Base-by-base conservation (phyloP, 2,113 vertebrate species). In the Narcine bancroftii region DNA sequence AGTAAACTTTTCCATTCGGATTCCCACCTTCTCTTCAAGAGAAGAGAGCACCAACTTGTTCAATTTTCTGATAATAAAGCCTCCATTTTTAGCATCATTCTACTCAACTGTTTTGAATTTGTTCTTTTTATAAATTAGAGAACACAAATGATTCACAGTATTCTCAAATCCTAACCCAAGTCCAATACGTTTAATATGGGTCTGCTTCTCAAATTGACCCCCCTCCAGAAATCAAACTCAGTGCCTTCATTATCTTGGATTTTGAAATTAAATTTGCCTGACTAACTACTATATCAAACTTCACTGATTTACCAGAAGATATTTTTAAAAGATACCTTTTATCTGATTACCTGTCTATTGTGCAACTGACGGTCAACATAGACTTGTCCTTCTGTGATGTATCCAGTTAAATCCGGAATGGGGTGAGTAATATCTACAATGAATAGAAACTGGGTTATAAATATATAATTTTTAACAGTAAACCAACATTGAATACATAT, bases 301-400 rank as follows among this genome's bases (percentile, higher is more conserved):
- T 63, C 65, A 36, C n/a, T 45, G 72, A 75, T 6, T 47, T 92
- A 17, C 45, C n/a, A 60, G 24, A 73, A 21, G 13, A 33, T n/a
- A 33, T 73, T 71, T 53, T 36, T 9, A 85, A 81, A 87, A 53
- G 17, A n/a, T 56, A 60, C 33, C 81, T 60, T 56, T 33, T 33
- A 60, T 56, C 17, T 87, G 17, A 60, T 60, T 87, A 97, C 96
- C 96, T 97, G 96, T 96, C 96, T 95, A 95, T 97, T 97, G 94
- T 97, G 96, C 77, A 97, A 96, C 93, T 97, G 96, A 92, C 96
- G 93, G 93, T 97, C 96, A 36, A 97, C 96, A 17, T 97, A 97
- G 42, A 97, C 95, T 93, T 97, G 96, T 5, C 96, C 96, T 94
- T 97, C 96, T 24, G 96, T 97, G 94, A 97, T 97, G 94, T 97